Conservation (phyloP, 2,888 invertebrate species). For the Tenthredo distinguenda region DNA sequence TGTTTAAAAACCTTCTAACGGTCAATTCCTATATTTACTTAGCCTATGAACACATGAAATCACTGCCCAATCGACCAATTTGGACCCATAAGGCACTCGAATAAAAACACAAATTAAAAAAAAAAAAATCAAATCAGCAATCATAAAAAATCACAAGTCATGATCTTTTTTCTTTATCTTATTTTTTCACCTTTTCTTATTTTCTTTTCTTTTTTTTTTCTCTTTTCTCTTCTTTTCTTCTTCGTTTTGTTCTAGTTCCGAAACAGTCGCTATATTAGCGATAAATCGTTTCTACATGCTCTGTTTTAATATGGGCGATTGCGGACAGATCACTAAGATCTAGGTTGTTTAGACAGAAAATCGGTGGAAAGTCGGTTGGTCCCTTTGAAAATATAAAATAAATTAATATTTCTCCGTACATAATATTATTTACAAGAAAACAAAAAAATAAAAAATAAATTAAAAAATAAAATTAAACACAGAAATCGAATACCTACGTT, state of each 20-base stretch:
- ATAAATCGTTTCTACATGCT: slow-evolving; percentile 33
- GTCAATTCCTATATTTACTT: slow-evolving; percentile 65
- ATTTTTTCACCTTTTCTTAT: not conserved
- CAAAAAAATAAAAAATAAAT: not conserved
- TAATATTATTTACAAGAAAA: slow-evolving; percentile 64
- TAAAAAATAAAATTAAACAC: not conserved
- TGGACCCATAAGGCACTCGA: slow-evolving; percentile 76
- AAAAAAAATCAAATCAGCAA: slow-evolving; percentile 52
- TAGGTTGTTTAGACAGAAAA: slow-evolving; percentile 72
- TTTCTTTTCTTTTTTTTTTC: not conserved
- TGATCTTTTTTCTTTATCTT: slow-evolving; percentile 29
- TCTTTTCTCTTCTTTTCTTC: not conserved
- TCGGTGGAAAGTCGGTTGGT: slow-evolving; percentile 78
- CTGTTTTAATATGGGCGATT: slow-evolving; percentile 66
- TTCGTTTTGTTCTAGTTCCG: slow-evolving; percentile 36
- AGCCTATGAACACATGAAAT: slow-evolving; percentile 79
- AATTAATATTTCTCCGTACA: slow-evolving; percentile 72
- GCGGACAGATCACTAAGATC: slow-evolving; percentile 75
- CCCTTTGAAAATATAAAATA: slow-evolving; percentile 76
- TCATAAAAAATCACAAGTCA: slow-evolving; percentile 1
- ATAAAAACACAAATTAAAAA: slow-evolving; percentile 55
- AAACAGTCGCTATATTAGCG: slow-evolving; percentile 47
- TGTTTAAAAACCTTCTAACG: slow-evolving; percentile 57
- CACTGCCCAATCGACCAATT: slow-evolving; percentile 78
- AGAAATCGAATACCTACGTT: slow-evolving; percentile 4